Conservation (phyloP, 2,888 invertebrate species). For the Biston betularia region DNA sequence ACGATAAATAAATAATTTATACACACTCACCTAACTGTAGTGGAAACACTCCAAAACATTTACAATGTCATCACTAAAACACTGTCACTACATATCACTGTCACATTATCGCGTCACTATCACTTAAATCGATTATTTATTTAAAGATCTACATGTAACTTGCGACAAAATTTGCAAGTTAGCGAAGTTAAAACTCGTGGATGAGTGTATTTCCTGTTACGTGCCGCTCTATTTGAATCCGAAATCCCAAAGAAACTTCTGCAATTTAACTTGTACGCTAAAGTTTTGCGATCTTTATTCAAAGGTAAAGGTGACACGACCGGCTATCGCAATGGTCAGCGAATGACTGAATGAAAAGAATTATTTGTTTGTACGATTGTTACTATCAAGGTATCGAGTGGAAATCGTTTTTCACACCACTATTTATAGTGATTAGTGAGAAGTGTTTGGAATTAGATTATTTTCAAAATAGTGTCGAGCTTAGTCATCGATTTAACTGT, state of each 20-base stretch:
- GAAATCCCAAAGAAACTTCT: background rate
- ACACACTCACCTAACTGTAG: background rate
- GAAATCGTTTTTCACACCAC: slow-evolving; percentile 40
- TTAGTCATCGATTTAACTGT: slow-evolving; percentile 9
- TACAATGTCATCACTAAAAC: slow-evolving; percentile 7
- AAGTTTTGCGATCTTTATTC: background rate
- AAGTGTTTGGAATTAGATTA: slow-evolving; percentile 18
- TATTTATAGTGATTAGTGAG: slow-evolving; percentile 17
- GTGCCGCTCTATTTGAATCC: too few relatives aligned
- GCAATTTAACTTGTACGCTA: background rate
- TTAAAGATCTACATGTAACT: background rate
- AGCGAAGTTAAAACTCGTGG: background rate
- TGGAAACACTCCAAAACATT: slow-evolving; percentile 8
- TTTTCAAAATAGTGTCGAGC: slow-evolving; percentile 2
- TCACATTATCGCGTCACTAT: slow-evolving; percentile 29
- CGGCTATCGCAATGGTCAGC: slow-evolving; percentile 41
- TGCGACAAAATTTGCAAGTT: background rate
- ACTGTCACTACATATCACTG: slow-evolving; percentile 19
- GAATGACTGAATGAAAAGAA: slow-evolving; percentile 45
- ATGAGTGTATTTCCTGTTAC: background rate
- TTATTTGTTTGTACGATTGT: slow-evolving; percentile 21
- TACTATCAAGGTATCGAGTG: slow-evolving; percentile 21
- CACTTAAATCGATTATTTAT: background rate
- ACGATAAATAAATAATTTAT: background rate
- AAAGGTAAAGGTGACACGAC: slow-evolving; percentile 26